Percentiles rank a stretch among this genome's conserved stretches.
phyloP scores from a whole-genome alignment of 2,797 vertebrate species.

The Petrocephalus schoutedeni region DNA sequence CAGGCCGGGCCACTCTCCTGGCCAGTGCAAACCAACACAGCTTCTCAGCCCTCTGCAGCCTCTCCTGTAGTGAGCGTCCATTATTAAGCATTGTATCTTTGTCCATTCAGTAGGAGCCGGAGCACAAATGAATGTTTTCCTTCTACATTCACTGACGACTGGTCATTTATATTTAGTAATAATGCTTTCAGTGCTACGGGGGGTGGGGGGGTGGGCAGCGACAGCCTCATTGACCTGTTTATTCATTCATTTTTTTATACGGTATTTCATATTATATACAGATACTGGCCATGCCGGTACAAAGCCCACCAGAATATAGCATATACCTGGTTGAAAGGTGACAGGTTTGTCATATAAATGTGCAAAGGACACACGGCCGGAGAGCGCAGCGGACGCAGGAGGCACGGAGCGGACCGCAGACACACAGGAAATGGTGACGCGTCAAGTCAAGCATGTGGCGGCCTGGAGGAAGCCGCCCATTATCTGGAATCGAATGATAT shows the following conservation, averaged over 20 bases:
- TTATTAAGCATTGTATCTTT: background rate
- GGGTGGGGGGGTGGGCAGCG: background rate
- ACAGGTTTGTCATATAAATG: background rate
- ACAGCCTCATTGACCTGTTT: background rate
- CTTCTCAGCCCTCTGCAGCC: background rate
- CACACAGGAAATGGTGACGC: slow-evolving; percentile 7
- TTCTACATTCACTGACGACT: background rate
- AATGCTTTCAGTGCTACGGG: background rate
- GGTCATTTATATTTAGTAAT: background rate
- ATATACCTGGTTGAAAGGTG: slow-evolving; percentile 12
- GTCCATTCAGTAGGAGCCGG: background rate
- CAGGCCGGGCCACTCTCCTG: slow-evolving; percentile 3
- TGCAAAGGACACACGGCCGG: background rate
- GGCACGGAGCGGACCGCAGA: slow-evolving; percentile 24
- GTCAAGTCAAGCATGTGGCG: background rate
- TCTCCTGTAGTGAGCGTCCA: slow-evolving; percentile 17
- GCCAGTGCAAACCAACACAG: slow-evolving; percentile 27
- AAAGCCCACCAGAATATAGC: background rate
- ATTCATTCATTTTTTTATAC: background rate
- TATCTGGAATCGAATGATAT: background rate
- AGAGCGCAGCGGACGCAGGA: slow-evolving; percentile 22
- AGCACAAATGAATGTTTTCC: background rate
- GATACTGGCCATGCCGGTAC: background rate
- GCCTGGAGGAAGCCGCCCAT: background rate
- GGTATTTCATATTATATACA: slow-evolving; percentile 5